These are phyloP conservation scores for Pristiophorus japonicus DNA, from an alignment of 2,113 vertebrate genomes.

Conservation along the genomic window DNA sequence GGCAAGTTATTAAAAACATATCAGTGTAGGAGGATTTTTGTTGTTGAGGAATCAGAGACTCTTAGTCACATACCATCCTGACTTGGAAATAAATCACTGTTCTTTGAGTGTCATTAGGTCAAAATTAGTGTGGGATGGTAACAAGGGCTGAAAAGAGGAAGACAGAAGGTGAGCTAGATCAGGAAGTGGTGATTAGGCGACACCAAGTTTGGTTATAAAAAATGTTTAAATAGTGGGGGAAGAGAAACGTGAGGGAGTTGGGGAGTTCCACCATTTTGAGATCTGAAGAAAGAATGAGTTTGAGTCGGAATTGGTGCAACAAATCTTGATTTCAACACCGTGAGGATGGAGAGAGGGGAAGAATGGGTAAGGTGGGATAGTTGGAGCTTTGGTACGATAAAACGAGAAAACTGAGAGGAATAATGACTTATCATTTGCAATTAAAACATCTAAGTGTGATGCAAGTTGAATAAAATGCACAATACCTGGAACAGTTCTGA, in stretches of 20 bases:
- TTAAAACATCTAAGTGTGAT: too few relatives aligned
- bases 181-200: not conserved
- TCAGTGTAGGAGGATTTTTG: not conserved
- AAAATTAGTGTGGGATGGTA: not conserved
- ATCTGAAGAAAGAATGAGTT: not conserved
- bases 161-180: not conserved
- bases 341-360: not conserved
- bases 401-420: not conserved
- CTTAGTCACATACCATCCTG: too few relatives aligned
- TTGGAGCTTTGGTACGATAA: not conserved
- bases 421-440: not conserved
- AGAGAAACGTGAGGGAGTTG: not conserved
- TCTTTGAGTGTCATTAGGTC: too few relatives aligned
- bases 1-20: not conserved
- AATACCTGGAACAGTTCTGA: not conserved
- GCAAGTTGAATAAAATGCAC: not conserved
- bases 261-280: not conserved
- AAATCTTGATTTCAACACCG: not conserved
- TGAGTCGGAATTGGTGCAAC: not conserved
- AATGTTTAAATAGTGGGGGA: not conserved
- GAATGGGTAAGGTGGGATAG: not conserved
- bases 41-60: not conserved
- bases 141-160: not conserved
- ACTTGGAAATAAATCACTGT: too few relatives aligned
- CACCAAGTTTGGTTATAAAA: not conserved